phyloP scores from a whole-genome alignment of 2,797 vertebrate genomes.

The Diceros bicornis region DNA sequence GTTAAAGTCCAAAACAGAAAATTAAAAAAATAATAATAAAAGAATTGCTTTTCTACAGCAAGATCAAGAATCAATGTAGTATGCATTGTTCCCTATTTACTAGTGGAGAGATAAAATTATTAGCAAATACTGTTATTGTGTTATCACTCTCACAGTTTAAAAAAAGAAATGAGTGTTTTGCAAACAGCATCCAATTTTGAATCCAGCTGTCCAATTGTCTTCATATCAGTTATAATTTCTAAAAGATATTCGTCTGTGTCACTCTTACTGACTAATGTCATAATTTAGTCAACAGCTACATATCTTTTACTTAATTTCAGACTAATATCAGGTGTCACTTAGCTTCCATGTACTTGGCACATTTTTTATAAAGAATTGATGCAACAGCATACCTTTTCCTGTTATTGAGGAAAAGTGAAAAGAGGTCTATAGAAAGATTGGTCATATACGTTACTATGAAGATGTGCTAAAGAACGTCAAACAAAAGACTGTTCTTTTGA shows the following conservation, averaged over 20 bases:
- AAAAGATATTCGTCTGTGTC: not conserved
- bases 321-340: not conserved
- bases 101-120: not conserved
- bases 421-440: not conserved
- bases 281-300: not conserved
- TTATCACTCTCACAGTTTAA: not conserved
- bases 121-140: not conserved
- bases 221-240: not conserved
- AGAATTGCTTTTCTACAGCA: not conserved
- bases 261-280: not conserved
- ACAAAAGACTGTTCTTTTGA: not conserved
- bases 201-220: not conserved
- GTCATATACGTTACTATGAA: not conserved
- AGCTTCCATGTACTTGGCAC: not conserved
- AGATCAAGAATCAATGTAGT: not conserved
- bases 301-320: conserved; percentile 52
- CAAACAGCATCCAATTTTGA: not conserved
- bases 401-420: not conserved
- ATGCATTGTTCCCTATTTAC: not conserved
- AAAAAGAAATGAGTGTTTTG: not conserved
- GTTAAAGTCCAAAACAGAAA: not conserved
- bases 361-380: conserved; percentile 25
- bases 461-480: not conserved
- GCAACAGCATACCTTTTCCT: not conserved
- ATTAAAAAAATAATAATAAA: not conserved